These are phyloP conservation scores for Epiblema foenella DNA, from an alignment of 2,888 invertebrate species.

Conservation along the genomic window DNA sequence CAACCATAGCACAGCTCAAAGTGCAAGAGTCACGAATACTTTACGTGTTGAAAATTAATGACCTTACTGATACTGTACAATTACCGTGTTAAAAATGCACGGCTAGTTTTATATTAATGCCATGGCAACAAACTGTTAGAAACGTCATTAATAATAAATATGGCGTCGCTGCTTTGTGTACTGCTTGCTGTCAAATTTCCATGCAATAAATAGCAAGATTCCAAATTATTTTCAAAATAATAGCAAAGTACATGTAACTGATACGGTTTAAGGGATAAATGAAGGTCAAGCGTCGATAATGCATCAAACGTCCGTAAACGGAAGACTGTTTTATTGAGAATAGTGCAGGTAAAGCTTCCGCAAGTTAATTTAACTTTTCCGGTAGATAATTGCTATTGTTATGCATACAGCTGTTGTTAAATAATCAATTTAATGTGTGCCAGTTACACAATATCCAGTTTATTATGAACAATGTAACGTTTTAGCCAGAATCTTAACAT, in stretches of 20 bases:
- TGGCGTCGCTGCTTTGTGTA: conserved; percentile 60
- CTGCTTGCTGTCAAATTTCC: conserved; percentile 51
- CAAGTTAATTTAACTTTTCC: conserved; percentile 43
- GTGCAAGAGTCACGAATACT: background rate
- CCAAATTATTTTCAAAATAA: conserved; percentile 48
- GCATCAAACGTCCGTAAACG: conserved; percentile 42
- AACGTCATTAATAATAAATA: conserved; percentile 52
- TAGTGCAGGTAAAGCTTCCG: conserved; percentile 37
- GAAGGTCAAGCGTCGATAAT: conserved; percentile 51
- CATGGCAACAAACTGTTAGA: conserved; percentile 17
- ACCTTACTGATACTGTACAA: background rate
- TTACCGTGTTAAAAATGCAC: background rate
- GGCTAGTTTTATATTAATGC: background rate
- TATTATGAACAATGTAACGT: conserved; percentile 2
- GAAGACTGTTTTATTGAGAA: conserved; percentile 48
- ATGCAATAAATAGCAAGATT: conserved; percentile 48
- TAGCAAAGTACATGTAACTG: conserved; percentile 43
- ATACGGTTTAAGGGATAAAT: conserved; percentile 47
- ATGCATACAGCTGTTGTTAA: conserved; percentile 44
- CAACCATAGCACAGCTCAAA: background rate
- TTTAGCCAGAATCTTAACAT: conserved; percentile 17
- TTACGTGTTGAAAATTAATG: background rate
- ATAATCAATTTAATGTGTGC: conserved; percentile 31
- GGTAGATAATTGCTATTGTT: conserved; percentile 42
- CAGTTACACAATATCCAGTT: conserved; percentile 38